These are phyloP conservation scores for Blastobasis lacticolella DNA, from an alignment of 2,888 invertebrate species.

Conservation along the genomic window DNA sequence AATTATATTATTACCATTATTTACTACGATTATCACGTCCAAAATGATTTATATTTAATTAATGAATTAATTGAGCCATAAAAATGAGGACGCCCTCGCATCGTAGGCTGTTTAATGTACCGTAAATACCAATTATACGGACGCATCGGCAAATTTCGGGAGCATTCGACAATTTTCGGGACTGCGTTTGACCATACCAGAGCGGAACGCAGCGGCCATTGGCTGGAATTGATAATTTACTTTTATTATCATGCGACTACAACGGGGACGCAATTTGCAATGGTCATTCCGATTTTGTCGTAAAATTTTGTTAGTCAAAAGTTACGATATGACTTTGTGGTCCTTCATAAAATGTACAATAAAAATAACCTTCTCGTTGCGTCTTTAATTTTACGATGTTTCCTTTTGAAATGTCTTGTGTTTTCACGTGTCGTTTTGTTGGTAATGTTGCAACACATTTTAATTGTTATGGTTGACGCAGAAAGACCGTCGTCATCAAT, in stretches of 20 bases:
- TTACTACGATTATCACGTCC: background rate
- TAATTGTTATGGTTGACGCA: too few relatives aligned
- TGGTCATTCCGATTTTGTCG: slow-evolving; percentile 32
- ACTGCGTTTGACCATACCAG: slow-evolving; percentile 21
- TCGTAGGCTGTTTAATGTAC: slow-evolving; percentile 42
- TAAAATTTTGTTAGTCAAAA: slow-evolving; percentile 39
- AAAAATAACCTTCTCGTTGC: too few relatives aligned
- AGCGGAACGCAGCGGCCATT: slow-evolving; percentile 36
- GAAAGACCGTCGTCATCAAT: too few relatives aligned
- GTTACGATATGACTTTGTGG: slow-evolving; percentile 11
- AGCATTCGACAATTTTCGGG: slow-evolving; percentile 43
- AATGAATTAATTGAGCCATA: slow-evolving; percentile 38
- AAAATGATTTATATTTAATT: background rate
- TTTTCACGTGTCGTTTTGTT: too few relatives aligned
- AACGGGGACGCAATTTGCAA: slow-evolving; percentile 38
- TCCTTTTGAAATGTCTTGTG: too few relatives aligned
- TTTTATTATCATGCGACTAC: slow-evolving; percentile 48
- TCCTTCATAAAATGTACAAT: too few relatives aligned
- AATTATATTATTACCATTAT: too few relatives aligned
- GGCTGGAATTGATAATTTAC: slow-evolving; percentile 60
- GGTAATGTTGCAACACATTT: too few relatives aligned
- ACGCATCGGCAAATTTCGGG: slow-evolving; percentile 49
- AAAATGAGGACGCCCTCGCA: slow-evolving; percentile 37
- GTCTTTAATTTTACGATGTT: too few relatives aligned
- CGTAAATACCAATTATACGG: slow-evolving; percentile 67